These are phyloP conservation scores for Myotis pilosus DNA, from an alignment of 2,797 vertebrate genomes.

Conservation along the genomic window DNA sequence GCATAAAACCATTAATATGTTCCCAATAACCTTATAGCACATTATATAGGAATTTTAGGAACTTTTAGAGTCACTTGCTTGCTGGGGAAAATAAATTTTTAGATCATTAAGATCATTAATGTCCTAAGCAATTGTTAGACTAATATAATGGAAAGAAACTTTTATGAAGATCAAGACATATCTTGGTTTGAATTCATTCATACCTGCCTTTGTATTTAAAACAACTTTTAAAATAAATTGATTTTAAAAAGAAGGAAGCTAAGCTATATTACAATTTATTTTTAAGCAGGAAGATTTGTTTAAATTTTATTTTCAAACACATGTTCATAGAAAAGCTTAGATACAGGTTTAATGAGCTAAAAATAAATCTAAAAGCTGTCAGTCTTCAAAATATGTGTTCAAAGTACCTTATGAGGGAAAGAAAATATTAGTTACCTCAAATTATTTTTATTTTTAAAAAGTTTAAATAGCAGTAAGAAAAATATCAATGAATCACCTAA, in stretches of 20 bases:
- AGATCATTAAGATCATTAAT: background rate
- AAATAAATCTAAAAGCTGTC: background rate
- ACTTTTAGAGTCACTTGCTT: background rate
- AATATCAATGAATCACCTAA: background rate
- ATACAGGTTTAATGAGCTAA: background rate
- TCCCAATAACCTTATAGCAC: background rate
- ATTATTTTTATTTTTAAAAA: constrained; percentile 66
- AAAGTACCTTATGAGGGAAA: constrained; percentile 38
- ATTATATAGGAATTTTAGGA: background rate
- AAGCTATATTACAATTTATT: background rate
- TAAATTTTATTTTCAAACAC: constrained; percentile 35
- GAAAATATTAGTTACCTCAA: constrained; percentile 68
- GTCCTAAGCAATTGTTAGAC: background rate
- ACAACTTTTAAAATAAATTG: background rate
- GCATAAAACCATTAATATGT: background rate
- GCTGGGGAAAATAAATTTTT: background rate
- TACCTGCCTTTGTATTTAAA: background rate
- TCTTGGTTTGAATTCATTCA: background rate
- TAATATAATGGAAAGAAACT: background rate
- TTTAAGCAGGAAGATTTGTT: background rate
- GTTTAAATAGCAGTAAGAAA: constrained; percentile 30
- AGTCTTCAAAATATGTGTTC: constrained; percentile 30
- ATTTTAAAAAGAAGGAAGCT: background rate
- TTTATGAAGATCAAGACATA: background rate
- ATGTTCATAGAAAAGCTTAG: constrained; percentile 45